Evolutionary conservation across 2,888 invertebrate species (phyloP).

Genomic region (Luffia ferchaultella): DNA sequence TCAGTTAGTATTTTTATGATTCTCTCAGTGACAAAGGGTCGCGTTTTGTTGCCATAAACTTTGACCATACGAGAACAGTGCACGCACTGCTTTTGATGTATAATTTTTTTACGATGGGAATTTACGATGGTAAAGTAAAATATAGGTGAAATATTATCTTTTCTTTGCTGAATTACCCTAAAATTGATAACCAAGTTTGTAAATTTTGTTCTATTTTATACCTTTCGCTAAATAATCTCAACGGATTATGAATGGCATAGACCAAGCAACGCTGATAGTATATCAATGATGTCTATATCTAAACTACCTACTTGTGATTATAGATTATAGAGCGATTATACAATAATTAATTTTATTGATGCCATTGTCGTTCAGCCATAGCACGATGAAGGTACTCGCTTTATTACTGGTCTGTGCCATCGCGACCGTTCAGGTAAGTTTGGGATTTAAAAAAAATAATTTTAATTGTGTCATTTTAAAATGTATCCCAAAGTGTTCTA

Average conservation of each 20-base stretch:
- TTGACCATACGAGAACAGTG: too few species aligned
- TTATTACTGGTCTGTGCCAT: conserved; percentile 38
- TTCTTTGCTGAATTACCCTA: neutral
- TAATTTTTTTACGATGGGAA: too few species aligned
- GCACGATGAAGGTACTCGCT: conserved; percentile 43
- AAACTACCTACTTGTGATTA: neutral
- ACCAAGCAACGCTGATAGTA: neutral
- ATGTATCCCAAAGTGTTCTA: too few species aligned
- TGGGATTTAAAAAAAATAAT: neutral
- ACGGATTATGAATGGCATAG: neutral
- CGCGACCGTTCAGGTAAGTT: conserved; percentile 39
- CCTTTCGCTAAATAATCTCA: neutral
- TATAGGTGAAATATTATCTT: too few species aligned
- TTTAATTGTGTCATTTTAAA: too few species aligned
- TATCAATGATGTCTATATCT: neutral
- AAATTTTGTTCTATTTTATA: neutral
- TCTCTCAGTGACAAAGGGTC: too few species aligned
- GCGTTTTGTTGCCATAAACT: too few species aligned
- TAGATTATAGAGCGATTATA: neutral
- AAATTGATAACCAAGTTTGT: neutral
- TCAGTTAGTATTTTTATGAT: too few species aligned
- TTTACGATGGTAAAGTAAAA: too few species aligned
- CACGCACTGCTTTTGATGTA: too few species aligned
- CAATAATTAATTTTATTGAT: neutral
- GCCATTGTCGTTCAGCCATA: conserved; percentile 4